phyloP scores from a whole-genome alignment of 2,888 invertebrate species.

The Chloroclystis v-ata region DNA sequence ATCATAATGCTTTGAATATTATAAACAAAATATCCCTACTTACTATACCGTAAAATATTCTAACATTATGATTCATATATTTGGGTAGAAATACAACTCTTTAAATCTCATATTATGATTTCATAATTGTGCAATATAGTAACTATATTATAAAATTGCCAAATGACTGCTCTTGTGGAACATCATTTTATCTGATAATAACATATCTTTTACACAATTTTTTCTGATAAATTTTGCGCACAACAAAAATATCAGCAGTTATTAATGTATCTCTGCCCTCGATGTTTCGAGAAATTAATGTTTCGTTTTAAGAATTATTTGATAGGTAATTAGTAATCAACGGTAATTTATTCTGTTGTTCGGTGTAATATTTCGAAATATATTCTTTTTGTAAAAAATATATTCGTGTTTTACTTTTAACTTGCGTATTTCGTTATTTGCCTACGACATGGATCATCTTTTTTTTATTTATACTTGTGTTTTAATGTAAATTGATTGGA shows the following conservation, averaged over 20 bases:
- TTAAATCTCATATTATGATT: too few species aligned
- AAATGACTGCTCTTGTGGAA: conserved; percentile 46
- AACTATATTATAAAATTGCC: conserved; percentile 12
- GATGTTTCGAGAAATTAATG: background rate
- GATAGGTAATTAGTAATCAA: conserved; percentile 24
- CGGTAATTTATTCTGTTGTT: conserved; percentile 51
- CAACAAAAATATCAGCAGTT: conserved; percentile 43
- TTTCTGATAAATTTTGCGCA: conserved; percentile 58
- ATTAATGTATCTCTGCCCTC: conserved; percentile 25
- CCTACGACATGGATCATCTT: too few species aligned
- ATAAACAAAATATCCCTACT: too few species aligned
- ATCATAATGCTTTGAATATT: too few species aligned
- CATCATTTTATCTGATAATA: conserved; percentile 48
- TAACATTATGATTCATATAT: too few species aligned
- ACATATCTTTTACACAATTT: conserved; percentile 63
- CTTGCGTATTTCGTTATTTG: too few species aligned
- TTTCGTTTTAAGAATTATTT: conserved; percentile 21
- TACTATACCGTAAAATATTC: too few species aligned
- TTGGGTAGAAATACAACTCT: too few species aligned
- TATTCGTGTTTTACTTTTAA: conserved; percentile 33
- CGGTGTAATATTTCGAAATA: conserved; percentile 70
- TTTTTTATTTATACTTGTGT: too few species aligned
- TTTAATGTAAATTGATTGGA: too few species aligned
- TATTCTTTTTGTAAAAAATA: conserved; percentile 67
- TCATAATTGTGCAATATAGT: too few species aligned